Percentiles rank a stretch among this genome's conserved stretches.
Conservation (phyloP, 2,797 vertebrate genomes). For the Poecilia wingei region DNA sequence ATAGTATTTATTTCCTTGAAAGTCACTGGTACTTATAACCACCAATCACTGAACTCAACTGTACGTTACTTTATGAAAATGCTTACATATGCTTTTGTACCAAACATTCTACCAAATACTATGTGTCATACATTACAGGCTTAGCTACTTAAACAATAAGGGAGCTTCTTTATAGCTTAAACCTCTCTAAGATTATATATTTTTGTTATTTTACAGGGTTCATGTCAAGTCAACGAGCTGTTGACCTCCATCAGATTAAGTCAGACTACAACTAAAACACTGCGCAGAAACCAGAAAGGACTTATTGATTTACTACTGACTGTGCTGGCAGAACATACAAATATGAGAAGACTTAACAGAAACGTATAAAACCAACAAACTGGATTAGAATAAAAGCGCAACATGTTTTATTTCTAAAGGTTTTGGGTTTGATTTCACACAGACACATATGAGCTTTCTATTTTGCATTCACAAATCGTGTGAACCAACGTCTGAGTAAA, state of each 20-base stretch:
- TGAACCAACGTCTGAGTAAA: not conserved
- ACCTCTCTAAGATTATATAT: not conserved
- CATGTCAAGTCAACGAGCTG: conserved; percentile 22
- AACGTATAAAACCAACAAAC: not conserved
- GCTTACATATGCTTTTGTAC: not conserved
- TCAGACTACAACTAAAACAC: conserved; percentile 19
- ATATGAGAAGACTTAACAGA: not conserved
- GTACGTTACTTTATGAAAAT: not conserved
- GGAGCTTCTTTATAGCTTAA: not conserved
- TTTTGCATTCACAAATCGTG: not conserved
- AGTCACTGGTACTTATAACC: not conserved
- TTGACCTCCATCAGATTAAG: conserved; percentile 31
- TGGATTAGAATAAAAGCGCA: not conserved
- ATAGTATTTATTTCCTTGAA: no score
- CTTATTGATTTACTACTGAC: conserved; percentile 11
- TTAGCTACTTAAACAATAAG: not conserved
- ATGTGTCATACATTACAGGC: not conserved
- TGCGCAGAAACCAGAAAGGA: conserved; percentile 9
- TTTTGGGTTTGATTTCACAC: not conserved
- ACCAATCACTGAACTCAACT: not conserved
- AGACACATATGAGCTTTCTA: not conserved
- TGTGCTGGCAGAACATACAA: not conserved
- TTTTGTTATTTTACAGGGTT: conserved; percentile 24
- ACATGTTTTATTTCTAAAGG: not conserved
- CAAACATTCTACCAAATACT: not conserved